These are phyloP conservation scores for Echiichthys vipera DNA, from an alignment of 2,797 vertebrate species.

Conservation along the genomic window DNA sequence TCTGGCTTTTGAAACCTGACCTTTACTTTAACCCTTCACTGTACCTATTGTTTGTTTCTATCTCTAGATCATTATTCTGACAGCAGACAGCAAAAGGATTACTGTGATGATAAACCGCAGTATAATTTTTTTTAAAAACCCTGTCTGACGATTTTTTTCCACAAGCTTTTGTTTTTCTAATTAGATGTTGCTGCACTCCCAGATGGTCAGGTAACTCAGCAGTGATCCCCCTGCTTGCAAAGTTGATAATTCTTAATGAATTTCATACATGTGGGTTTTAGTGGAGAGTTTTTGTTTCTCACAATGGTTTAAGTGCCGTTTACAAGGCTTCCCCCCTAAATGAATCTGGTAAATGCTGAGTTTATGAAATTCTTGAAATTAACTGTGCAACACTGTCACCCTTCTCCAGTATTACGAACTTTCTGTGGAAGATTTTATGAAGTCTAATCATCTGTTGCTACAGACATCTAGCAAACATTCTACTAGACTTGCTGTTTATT, in stretches of 20 bases:
- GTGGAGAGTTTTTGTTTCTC: not conserved
- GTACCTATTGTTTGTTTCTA: constrained; percentile 27
- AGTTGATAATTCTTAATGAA: not conserved
- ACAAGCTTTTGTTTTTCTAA: constrained; percentile 76
- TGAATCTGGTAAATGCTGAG: constrained; percentile 11
- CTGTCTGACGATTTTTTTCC: constrained; percentile 68
- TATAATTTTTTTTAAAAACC: constrained; percentile 45
- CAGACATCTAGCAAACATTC: not conserved
- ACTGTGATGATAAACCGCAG: constrained; percentile 62
- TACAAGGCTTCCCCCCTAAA: not conserved
- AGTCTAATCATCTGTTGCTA: not conserved
- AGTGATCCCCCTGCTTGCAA: not conserved
- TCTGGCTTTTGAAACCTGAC: constrained; percentile 1
- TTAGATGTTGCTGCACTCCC: constrained; percentile 67
- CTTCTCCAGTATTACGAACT: not conserved
- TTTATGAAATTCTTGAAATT: constrained; percentile 2
- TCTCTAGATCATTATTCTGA: constrained; percentile 28
- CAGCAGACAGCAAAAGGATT: constrained; percentile 50
- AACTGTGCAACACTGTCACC: not conserved
- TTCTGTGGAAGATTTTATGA: constrained; percentile 1
- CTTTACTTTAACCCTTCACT: constrained; percentile 23
- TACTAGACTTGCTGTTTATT: not conserved
- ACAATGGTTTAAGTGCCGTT: not conserved
- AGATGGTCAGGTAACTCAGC: constrained; percentile 69
- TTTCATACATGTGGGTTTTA: constrained; percentile 10